phyloP scores from a whole-genome alignment of 2,113 vertebrate genomes.

The Calidris pugnax region DNA sequence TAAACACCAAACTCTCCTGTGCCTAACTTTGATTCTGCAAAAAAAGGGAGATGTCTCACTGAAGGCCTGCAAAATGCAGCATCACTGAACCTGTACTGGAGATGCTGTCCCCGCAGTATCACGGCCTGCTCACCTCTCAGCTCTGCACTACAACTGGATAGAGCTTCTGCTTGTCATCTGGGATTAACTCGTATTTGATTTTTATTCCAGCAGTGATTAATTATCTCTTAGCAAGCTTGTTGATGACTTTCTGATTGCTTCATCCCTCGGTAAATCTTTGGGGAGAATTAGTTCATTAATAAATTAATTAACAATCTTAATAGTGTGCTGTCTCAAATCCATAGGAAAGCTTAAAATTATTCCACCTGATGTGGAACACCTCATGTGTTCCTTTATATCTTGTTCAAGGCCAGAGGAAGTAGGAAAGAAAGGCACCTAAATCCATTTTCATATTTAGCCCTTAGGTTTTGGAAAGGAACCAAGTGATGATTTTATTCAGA shows the following conservation, averaged over 20 bases:
- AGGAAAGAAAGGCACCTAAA: neutral
- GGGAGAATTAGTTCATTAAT: neutral
- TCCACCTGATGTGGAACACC: neutral
- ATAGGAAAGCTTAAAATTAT: neutral
- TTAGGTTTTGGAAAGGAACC: neutral
- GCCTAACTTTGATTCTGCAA: neutral
- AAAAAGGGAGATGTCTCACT: neutral
- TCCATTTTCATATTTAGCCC: neutral
- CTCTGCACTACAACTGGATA: neutral
- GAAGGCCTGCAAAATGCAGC: neutral
- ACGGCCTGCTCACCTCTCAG: neutral
- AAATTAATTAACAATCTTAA: conserved; percentile 1
- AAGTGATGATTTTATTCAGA: neutral
- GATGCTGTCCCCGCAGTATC: neutral
- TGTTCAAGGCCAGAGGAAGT: neutral
- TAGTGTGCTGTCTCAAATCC: neutral
- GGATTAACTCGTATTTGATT: neutral
- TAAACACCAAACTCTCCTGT: neutral
- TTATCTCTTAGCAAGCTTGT: neutral
- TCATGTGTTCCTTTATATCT: neutral
- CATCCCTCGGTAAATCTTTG: neutral
- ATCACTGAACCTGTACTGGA: neutral
- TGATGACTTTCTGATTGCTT: conserved; percentile 17
- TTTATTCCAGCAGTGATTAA: neutral
- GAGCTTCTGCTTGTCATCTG: neutral